phyloP scores from a whole-genome alignment of 2,113 vertebrate species.

The Plotosus lineatus region DNA sequence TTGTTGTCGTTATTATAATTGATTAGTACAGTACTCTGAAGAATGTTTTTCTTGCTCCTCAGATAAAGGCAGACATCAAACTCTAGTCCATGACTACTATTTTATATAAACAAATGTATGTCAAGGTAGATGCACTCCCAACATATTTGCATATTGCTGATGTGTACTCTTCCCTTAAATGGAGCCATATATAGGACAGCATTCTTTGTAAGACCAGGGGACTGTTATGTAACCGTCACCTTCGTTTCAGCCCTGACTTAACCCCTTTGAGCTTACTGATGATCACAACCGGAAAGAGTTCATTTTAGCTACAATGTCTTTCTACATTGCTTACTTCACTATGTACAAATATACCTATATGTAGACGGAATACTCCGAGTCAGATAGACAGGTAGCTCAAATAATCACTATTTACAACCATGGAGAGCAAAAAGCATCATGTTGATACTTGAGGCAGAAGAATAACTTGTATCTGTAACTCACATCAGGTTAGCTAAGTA shows the following conservation, averaged over 20 bases:
- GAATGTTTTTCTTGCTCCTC: too few species aligned
- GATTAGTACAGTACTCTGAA: neutral
- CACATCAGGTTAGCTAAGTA: neutral
- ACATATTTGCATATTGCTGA: neutral
- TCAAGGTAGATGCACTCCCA: neutral
- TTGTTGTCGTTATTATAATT: neutral
- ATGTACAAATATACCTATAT: neutral
- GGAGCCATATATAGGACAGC: slow-evolving; percentile 18
- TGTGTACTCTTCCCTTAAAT: slow-evolving; percentile 1
- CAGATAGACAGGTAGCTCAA: neutral
- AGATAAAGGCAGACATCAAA: neutral
- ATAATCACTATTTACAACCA: neutral
- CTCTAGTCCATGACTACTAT: neutral
- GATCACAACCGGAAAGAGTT: neutral
- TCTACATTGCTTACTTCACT: too few species aligned
- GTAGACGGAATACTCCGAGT: neutral
- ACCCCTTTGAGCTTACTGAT: neutral
- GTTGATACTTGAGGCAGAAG: neutral
- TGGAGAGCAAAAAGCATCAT: neutral
- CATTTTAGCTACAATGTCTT: neutral
- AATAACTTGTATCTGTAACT: neutral
- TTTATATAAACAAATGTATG: neutral
- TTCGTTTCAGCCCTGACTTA: neutral
- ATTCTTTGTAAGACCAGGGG: neutral
- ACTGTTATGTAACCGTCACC: neutral